A percentile compares a stretch with the other conserved stretches of the same genome.
Conservation (phyloP, 2,113 vertebrate genomes). For the Amazona vittata region DNA sequence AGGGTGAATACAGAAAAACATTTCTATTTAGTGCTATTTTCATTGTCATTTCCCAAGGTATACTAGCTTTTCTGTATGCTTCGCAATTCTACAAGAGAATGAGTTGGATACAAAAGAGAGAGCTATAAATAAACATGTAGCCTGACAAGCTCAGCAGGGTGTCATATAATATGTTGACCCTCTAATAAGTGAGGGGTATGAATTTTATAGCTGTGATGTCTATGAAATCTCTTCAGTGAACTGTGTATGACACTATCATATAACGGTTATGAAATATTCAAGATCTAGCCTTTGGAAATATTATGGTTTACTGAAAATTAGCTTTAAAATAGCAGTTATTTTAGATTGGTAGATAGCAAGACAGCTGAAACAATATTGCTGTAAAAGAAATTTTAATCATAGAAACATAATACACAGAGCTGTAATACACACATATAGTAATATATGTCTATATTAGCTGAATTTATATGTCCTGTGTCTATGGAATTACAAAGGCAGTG, state of each 20-base stretch:
- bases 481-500: neutral
- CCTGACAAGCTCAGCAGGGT: neutral
- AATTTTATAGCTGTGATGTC: neutral
- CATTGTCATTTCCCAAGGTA: neutral
- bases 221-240: neutral
- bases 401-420: neutral
- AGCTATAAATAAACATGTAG: constrained; percentile 1
- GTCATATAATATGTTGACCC: neutral
- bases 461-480: neutral
- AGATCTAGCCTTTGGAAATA: neutral
- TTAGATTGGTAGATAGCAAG: neutral
- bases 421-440: neutral
- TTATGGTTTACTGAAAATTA: neutral
- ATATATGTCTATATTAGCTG: neutral
- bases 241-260: neutral
- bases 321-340: neutral
- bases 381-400: neutral
- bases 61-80: neutral
- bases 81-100: neutral
- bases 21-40: neutral
- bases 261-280: neutral
- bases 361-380: neutral
- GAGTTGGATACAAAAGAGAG: neutral
- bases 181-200: neutral
- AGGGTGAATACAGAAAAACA: neutral